Conservation (phyloP, 2,888 invertebrate genomes). For the Parnassius apollo region DNA sequence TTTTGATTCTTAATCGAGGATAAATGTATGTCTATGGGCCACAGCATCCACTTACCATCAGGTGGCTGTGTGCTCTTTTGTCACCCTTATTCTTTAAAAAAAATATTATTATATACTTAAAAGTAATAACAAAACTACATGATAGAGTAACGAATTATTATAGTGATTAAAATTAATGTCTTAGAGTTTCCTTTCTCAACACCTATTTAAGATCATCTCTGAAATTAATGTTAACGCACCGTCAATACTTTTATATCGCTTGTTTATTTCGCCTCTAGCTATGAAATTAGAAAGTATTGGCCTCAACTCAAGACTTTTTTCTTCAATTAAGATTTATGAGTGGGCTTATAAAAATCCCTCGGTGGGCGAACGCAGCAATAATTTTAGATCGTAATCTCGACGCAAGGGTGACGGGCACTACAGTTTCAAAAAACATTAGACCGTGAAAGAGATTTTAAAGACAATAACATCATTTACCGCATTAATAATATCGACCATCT, state of each 20-base stretch:
- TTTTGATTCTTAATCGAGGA: too few relatives aligned
- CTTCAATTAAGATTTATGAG: constrained; percentile 70
- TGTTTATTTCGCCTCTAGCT: constrained; percentile 67
- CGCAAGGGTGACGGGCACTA: constrained; percentile 15
- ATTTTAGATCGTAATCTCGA: constrained; percentile 49
- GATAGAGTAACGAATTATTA: not conserved
- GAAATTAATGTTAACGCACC: constrained; percentile 47
- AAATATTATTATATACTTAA: too few relatives aligned
- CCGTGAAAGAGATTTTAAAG: not conserved
- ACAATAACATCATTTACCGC: not conserved
- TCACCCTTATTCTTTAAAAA: too few relatives aligned
- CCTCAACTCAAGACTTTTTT: constrained; percentile 45
- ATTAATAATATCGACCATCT: too few relatives aligned
- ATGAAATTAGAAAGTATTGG: constrained; percentile 75
- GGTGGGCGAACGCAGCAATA: constrained; percentile 53
- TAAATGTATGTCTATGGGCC: too few relatives aligned
- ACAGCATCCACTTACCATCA: too few relatives aligned
- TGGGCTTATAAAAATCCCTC: constrained; percentile 42
- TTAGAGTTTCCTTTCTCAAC: not conserved
- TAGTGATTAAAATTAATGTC: too few relatives aligned
- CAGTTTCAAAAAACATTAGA: not conserved
- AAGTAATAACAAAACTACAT: not conserved
- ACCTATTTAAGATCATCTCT: constrained; percentile 28
- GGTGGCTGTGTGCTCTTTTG: too few relatives aligned
- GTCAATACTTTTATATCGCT: constrained; percentile 60